Evolutionary conservation across 2,797 vertebrate species (phyloP).

Genomic region (Chloroceryle inda): DNA sequence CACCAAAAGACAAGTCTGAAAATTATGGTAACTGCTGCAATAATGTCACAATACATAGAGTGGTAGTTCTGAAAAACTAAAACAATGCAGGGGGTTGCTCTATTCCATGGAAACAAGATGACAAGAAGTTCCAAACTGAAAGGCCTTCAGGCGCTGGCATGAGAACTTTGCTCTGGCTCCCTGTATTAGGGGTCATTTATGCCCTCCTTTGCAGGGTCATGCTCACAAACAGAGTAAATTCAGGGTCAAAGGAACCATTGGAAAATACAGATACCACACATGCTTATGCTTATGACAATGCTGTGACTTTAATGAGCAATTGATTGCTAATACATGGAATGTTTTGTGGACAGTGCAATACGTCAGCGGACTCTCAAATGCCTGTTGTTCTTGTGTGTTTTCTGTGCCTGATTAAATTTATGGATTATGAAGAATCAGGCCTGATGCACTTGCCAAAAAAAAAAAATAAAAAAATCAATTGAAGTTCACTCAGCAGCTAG

Average conservation of each 20-base stretch:
- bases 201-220: rapidly evolving
- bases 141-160: not conserved
- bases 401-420: not conserved
- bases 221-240: not conserved
- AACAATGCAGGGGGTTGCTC: not conserved
- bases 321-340: not conserved
- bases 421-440: not conserved
- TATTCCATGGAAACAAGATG: not conserved
- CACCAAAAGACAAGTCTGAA: not conserved
- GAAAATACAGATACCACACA: not conserved
- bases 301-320: not conserved
- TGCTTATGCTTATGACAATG: not conserved
- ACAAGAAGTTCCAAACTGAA: not conserved
- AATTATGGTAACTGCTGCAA: not conserved
- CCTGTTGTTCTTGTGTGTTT: not conserved
- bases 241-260: not conserved
- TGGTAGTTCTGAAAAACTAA: not conserved
- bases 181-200: not conserved
- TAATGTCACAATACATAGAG: not conserved
- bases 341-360: not conserved
- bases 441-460: not conserved
- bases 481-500: not conserved
- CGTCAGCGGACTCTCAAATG: not conserved
- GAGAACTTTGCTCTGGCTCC: not conserved
- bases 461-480: not conserved